Evolutionary conservation across 2,888 invertebrate genomes (phyloP), one percentile per base, ranked within the genome.

Genomic region (Parthenolecanium corni): DNA sequence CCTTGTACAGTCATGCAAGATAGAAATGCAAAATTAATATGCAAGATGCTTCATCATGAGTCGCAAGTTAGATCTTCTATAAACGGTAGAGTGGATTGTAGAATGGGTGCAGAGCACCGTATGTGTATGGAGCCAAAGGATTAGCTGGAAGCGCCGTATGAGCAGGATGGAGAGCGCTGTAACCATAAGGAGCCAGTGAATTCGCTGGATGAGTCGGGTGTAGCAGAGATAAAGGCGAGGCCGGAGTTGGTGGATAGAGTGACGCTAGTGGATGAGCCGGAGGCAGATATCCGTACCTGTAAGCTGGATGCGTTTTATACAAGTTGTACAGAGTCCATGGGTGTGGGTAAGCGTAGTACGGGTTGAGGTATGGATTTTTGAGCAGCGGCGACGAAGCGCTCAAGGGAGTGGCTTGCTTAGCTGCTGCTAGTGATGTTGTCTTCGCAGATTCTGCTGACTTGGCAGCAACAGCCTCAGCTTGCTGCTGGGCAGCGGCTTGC

Each of bases 1-100:
- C n/a, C n/a, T n/a, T n/a, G n/a, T n/a, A n/a, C n/a, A n/a, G n/a
- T n/a, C n/a, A n/a, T n/a, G n/a, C n/a, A n/a, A n/a, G n/a, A n/a
- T n/a, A n/a, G n/a, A n/a, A n/a, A n/a, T n/a, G n/a, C n/a, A n/a
- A n/a, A n/a, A n/a, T n/a, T n/a, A n/a, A n/a, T n/a, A n/a, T n/a
- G n/a, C n/a, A n/a, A n/a, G n/a, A n/a, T n/a, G n/a, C n/a, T n/a
- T n/a, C n/a, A n/a, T n/a, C n/a, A n/a, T n/a, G n/a, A n/a, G n/a
- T n/a, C n/a, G n/a, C n/a, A n/a, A n/a, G n/a, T n/a, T n/a, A n/a
- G n/a, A n/a, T n/a, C n/a, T n/a, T n/a, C n/a, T 40, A 63, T 6
- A 53, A 23, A 53, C 53, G 53, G 36, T 63, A 63, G 2, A 63
- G 21, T n/a, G 63, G 53, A 53, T 63, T 63, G n/a, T 53, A 63